phyloP scores from a whole-genome alignment of 2,113 vertebrate species.

The Sterrhoptilus dennistouni region DNA sequence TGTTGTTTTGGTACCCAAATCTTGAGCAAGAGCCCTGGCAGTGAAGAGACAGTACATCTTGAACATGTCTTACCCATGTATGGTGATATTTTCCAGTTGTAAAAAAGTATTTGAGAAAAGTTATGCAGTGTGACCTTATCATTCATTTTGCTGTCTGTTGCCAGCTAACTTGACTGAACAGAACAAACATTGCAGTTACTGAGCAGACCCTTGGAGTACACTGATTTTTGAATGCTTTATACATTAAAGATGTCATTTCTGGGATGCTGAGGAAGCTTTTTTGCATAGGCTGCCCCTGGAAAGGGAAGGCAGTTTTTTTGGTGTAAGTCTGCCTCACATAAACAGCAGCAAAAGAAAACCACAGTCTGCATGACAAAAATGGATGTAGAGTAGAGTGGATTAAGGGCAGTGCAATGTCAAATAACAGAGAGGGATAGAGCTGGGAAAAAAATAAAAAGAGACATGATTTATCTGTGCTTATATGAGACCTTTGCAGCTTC shows the following conservation, averaged over 20 bases:
- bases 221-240: neutral
- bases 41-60: neutral
- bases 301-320: neutral
- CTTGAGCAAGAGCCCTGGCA: neutral
- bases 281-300: neutral
- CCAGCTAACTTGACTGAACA: neutral
- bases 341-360: neutral
- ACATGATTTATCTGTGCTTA: neutral
- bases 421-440: neutral
- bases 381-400: neutral
- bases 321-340: neutral
- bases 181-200: neutral
- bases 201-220: neutral
- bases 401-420: neutral
- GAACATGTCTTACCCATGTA: neutral
- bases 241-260: neutral
- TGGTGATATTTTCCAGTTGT: constrained; percentile 27
- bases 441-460: neutral
- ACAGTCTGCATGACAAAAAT: neutral
- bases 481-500: neutral
- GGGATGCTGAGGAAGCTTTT: neutral
- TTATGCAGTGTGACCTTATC: neutral
- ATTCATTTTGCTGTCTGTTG: neutral
- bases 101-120: constrained; percentile 16
- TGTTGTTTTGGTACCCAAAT: accelerated